These are phyloP conservation scores for Mylabris phalerata DNA, from an alignment of 1,140 invertebrate species.

Conservation along the genomic window DNA sequence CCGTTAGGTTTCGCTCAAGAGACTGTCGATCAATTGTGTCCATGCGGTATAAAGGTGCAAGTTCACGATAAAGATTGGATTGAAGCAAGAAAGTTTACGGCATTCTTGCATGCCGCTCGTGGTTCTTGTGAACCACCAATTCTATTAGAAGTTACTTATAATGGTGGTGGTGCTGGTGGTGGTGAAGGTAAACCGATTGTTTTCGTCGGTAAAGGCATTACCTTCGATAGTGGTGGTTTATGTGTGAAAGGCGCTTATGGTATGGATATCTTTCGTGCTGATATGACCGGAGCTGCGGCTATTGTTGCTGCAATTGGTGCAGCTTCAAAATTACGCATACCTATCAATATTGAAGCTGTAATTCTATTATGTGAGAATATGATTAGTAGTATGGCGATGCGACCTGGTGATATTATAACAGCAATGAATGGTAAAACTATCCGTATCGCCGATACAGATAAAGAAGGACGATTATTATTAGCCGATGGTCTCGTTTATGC, in stretches of 20 bases:
- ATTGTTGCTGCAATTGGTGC: conserved; percentile 59
- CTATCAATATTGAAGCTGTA: conserved; percentile 62
- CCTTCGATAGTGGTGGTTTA: conserved; percentile 76
- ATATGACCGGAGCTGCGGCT: conserved; percentile 79
- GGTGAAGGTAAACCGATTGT: conserved; percentile 43
- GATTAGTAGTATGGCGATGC: conserved; percentile 62
- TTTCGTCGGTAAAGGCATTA: conserved; percentile 63
- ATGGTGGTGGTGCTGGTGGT: conserved; percentile 36
- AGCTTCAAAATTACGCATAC: conserved; percentile 56
- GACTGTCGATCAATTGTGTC: conserved; percentile 47
- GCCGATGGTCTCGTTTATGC: conserved; percentile 77
- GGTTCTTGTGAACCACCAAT: conserved; percentile 65
- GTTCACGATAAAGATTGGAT: conserved; percentile 63
- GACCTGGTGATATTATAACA: conserved; percentile 67
- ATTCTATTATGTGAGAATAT: conserved; percentile 70
- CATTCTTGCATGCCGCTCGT: conserved; percentile 58
- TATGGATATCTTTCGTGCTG: conserved; percentile 71
- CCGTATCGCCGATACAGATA: conserved; percentile 74
- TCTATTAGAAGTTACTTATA: conserved; percentile 66
- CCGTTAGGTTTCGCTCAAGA: conserved; percentile 68
- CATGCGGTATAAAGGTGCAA: conserved; percentile 49
- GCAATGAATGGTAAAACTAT: conserved; percentile 73
- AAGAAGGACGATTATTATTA: conserved; percentile 68
- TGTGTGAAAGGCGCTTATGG: conserved; percentile 59
- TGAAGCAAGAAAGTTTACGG: conserved; percentile 61